phyloP scores from a whole-genome alignment of 2,888 invertebrate genomes.

The Clivina fossor region DNA sequence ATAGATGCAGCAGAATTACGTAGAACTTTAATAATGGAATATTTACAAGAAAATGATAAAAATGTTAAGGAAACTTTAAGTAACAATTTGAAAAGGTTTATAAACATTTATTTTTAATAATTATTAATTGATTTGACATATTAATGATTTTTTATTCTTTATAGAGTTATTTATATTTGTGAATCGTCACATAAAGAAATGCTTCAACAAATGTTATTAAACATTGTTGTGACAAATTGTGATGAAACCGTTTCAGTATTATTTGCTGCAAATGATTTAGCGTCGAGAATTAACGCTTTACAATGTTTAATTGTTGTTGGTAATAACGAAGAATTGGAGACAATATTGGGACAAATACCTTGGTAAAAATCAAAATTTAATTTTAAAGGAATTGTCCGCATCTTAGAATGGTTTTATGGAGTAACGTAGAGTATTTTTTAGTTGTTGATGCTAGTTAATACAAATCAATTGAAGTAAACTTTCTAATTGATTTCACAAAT shows the following conservation, averaged over 20 bases:
- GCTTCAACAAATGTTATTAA: conserved; percentile 7
- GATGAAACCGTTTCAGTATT: conserved; percentile 22
- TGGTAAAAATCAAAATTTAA: no score
- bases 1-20: conserved; percentile 51
- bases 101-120: neutral
- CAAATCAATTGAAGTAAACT: no score
- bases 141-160: conserved; percentile 4
- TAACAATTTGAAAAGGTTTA: conserved; percentile 25
- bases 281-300: conserved; percentile 8
- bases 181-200: conserved; percentile 10
- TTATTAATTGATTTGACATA: neutral
- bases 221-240: conserved; percentile 12
- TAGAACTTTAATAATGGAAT: conserved; percentile 18
- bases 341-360: conserved; percentile 6
- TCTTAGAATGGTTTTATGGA: neutral
- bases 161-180: conserved; percentile 24
- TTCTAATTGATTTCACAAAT: no score
- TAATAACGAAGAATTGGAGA: conserved; percentile 2
- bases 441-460: no score
- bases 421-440: no score
- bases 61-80: conserved; percentile 6
- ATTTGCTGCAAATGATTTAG: conserved; percentile 16
- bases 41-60: conserved; percentile 18
- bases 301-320: conserved; percentile 15
- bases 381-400: neutral